Conservation (phyloP, 2,797 vertebrate genomes). For the Myotis planiceps region DNA sequence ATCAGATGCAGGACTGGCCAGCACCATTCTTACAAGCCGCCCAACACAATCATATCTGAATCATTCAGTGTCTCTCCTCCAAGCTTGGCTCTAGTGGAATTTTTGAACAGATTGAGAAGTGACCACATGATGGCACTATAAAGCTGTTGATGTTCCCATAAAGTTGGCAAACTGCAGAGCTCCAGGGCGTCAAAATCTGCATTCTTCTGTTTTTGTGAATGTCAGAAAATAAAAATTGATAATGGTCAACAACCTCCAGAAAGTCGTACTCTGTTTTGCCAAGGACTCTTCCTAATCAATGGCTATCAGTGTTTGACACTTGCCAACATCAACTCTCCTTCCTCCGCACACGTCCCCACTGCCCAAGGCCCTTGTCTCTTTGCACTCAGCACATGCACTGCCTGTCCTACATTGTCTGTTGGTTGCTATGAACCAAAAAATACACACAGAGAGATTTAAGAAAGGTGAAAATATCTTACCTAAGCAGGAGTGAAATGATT, state of each 20-base stretch:
- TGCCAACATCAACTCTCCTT: not conserved
- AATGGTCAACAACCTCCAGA: not conserved
- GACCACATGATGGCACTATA: constrained; percentile 71
- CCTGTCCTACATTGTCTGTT: not conserved
- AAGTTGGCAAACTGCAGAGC: not conserved
- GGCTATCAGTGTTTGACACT: constrained; percentile 10
- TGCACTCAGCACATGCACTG: not conserved
- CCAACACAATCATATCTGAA: no score
- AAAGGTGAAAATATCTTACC: constrained; percentile 38
- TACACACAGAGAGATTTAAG: constrained; percentile 10
- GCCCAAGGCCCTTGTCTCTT: not conserved
- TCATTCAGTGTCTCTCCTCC: not conserved
- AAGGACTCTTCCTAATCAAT: constrained; percentile 12
- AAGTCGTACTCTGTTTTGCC: constrained; percentile 29
- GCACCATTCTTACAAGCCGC: not conserved
- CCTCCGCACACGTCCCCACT: not conserved
- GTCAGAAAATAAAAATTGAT: constrained; percentile 35
- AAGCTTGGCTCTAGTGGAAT: not conserved
- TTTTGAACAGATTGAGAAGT: not conserved
- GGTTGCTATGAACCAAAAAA: constrained; percentile 21
- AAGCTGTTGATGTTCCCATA: not conserved
- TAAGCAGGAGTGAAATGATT: constrained; percentile 5
- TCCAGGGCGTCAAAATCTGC: not conserved
- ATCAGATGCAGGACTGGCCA: not conserved
- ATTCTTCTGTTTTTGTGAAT: not conserved